Evolutionary conservation across 1,140 invertebrate genomes (phyloP).

Genomic region (Drosophila sulfurigaster): DNA sequence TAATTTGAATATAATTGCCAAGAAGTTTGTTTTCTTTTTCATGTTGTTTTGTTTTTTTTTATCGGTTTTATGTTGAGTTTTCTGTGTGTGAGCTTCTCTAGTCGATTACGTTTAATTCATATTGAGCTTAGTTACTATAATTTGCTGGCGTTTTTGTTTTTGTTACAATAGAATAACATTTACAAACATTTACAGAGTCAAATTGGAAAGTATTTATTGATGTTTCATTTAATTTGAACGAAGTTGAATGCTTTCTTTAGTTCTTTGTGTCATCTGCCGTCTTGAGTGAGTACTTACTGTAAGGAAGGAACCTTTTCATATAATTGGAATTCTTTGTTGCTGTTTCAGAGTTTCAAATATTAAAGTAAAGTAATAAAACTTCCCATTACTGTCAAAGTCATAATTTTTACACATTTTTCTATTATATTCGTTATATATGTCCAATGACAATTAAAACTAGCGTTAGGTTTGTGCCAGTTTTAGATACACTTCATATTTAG

Average conservation of each 20-base stretch:
- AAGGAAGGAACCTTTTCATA: constrained; percentile 70
- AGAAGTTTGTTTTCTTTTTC: constrained; percentile 50
- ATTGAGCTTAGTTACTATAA: constrained; percentile 76
- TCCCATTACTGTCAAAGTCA: not conserved
- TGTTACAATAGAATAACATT: constrained; percentile 31
- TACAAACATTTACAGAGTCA: constrained; percentile 69
- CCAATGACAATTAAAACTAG: not conserved
- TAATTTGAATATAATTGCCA: constrained; percentile 70
- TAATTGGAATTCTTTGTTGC: constrained; percentile 41
- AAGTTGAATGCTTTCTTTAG: constrained; percentile 5
- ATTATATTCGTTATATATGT: not conserved
- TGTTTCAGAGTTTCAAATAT: constrained; percentile 18
- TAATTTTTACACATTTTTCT: not conserved
- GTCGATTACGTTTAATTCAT: constrained; percentile 38
- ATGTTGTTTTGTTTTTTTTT: constrained; percentile 22
- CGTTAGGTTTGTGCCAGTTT: not conserved
- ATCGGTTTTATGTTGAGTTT: constrained; percentile 23
- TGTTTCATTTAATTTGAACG: constrained; percentile 15
- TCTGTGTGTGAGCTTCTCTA: constrained; percentile 53
- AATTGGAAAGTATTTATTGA: constrained; percentile 38
- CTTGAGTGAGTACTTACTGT: constrained; percentile 58
- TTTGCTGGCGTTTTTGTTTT: constrained; percentile 29
- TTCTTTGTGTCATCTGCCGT: constrained; percentile 33
- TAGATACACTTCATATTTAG: not conserved
- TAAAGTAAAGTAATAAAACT: constrained; percentile 12